Conservation (phyloP, 2,797 vertebrate genomes). For the Sebastes jordani region DNA sequence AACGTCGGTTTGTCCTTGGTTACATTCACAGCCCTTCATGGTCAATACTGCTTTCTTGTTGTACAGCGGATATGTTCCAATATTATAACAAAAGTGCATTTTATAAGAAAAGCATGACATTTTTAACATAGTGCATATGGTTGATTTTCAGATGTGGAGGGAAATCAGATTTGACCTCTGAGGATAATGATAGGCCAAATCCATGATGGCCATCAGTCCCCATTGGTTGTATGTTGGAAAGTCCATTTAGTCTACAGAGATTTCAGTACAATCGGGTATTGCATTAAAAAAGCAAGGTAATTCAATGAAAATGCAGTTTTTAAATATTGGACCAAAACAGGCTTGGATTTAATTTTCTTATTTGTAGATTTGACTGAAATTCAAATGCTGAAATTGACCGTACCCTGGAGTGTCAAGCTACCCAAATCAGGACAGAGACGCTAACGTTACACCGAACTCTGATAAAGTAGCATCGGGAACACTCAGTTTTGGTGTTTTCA, state of each 20-base stretch:
- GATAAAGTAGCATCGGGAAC: not conserved
- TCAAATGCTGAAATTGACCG: not conserved
- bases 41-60: not conserved
- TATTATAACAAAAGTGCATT: too few species aligned
- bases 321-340: not conserved
- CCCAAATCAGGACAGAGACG: not conserved
- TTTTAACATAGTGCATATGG: too few species aligned
- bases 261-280: not conserved
- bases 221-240: not conserved
- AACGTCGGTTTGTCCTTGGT: not conserved
- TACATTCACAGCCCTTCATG: not conserved
- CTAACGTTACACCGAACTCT: not conserved
- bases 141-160: too few species aligned
- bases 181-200: too few species aligned
- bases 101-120: too few species aligned
- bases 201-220: too few species aligned
- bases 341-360: not conserved
- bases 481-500: not conserved
- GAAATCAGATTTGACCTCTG: too few species aligned
- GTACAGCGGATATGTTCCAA: too few species aligned
- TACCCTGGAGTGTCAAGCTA: not conserved
- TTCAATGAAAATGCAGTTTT: not conserved
- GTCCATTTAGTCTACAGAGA: not conserved
- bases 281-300: not conserved
- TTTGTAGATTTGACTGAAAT: not conserved